phyloP scores from a whole-genome alignment of 1,140 invertebrate genomes.

The Drosophila chauvacae region DNA sequence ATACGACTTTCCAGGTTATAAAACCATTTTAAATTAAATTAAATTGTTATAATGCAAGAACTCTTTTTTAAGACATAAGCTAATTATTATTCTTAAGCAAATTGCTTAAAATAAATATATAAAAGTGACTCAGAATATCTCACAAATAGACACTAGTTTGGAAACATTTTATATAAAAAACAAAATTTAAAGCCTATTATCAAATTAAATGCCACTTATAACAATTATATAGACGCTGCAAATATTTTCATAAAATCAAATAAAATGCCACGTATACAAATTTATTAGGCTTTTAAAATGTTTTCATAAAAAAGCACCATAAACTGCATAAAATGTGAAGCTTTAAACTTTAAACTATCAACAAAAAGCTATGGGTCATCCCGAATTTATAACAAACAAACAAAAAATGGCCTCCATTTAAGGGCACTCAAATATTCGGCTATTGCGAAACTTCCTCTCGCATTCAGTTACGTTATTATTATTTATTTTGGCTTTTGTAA shows the following conservation, averaged over 20 bases:
- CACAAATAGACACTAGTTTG: neutral
- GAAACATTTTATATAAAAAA: neutral
- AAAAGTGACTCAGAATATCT: no score
- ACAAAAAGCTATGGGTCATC: neutral
- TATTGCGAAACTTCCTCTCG: neutral
- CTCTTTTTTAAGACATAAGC: neutral
- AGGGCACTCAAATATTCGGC: constrained; percentile 7
- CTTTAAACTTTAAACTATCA: neutral
- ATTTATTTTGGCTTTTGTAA: constrained; percentile 20
- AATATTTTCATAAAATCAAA: no score
- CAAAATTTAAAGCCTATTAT: no score
- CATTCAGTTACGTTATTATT: constrained; percentile 14
- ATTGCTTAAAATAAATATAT: no score
- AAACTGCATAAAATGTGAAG: neutral
- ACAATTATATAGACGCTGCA: no score
- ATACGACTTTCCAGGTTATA: neutral
- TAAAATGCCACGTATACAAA: neutral
- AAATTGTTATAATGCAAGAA: no score
- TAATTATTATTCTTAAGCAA: no score
- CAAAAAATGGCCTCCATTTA: neutral
- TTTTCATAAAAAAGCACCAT: neutral
- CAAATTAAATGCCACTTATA: neutral
- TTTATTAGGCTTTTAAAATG: neutral
- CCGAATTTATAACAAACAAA: neutral
- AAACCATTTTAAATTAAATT: neutral